A percentile compares a stretch with the other conserved stretches of the same genome.
phyloP scores from a whole-genome alignment of 2,113 vertebrate species.

The Cricetomys ansorgei region DNA sequence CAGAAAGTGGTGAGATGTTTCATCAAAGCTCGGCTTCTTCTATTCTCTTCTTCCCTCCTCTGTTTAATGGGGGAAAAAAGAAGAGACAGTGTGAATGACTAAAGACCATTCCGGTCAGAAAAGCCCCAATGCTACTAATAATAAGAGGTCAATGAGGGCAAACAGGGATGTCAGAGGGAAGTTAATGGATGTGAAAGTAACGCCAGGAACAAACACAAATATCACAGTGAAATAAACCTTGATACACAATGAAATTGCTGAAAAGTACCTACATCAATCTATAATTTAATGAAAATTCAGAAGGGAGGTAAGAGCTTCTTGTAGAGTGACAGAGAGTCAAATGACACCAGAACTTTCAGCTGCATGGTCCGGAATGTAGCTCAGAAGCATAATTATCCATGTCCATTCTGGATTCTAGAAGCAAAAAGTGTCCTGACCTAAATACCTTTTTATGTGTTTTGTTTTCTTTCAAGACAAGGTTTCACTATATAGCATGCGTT shows the following conservation, averaged over 20 bases:
- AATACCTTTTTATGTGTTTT: not conserved
- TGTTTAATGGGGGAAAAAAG: not conserved
- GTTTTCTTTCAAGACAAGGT: not conserved
- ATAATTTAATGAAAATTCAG: not conserved
- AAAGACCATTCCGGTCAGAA: not conserved
- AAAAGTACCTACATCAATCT: not conserved
- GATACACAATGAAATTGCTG: not conserved
- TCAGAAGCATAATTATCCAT: not conserved
- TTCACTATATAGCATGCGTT: no score
- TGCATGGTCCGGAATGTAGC: no score
- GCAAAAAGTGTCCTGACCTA: not conserved
- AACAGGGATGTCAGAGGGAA: not conserved
- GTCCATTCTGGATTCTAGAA: not conserved
- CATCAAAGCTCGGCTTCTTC: not conserved
- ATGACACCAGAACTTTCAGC: not conserved
- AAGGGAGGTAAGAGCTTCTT: not conserved
- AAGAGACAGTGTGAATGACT: not conserved
- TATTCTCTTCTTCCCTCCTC: not conserved
- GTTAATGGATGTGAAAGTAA: constrained; percentile 23
- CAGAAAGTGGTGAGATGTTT: not conserved
- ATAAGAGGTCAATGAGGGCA: not conserved
- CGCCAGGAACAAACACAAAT: not conserved
- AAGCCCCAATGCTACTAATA: not conserved
- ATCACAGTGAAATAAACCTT: not conserved
- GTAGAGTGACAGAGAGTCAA: not conserved